Percentiles rank a stretch among this genome's conserved stretches.
phyloP scores from a whole-genome alignment of 2,888 invertebrate genomes.

The Anticlea derivata region DNA sequence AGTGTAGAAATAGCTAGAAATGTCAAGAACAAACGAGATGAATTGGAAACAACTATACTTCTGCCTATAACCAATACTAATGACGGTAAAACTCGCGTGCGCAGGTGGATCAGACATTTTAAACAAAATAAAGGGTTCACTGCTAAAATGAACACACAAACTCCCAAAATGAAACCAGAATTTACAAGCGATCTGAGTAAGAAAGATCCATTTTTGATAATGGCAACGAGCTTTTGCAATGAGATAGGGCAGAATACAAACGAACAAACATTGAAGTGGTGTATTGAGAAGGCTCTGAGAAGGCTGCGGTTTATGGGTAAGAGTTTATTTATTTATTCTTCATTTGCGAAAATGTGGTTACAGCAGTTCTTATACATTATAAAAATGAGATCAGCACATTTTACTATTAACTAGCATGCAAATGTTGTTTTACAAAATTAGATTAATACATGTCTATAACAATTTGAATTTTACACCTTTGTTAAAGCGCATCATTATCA shows the following conservation, averaged over 20 bases:
- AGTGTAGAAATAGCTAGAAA: slow-evolving; percentile 40
- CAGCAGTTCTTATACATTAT: too few species aligned
- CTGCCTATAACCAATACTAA: slow-evolving; percentile 49
- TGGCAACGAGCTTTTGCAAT: slow-evolving; percentile 70
- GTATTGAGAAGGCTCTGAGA: slow-evolving; percentile 68
- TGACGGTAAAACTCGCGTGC: slow-evolving; percentile 46
- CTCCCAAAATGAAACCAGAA: background rate
- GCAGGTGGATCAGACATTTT: slow-evolving; percentile 64
- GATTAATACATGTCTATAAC: too few species aligned
- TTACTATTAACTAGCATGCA: too few species aligned
- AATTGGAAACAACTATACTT: slow-evolving; percentile 55
- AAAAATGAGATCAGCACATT: too few species aligned
- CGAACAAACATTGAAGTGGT: slow-evolving; percentile 61
- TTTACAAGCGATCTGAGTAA: slow-evolving; percentile 7
- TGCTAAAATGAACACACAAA: background rate
- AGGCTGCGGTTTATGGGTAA: slow-evolving; percentile 63
- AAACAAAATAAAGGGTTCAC: slow-evolving; percentile 42
- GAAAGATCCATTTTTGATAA: slow-evolving; percentile 56
- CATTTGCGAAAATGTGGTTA: too few species aligned
- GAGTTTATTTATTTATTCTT: too few species aligned
- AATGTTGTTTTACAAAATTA: too few species aligned
- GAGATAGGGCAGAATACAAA: slow-evolving; percentile 63
- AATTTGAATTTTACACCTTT: too few species aligned
- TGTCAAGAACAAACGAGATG: slow-evolving; percentile 58
- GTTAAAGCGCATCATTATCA: too few species aligned